Evolutionary conservation across 2,888 invertebrate species (phyloP).

Genomic region (Lydus trimaculatus): DNA sequence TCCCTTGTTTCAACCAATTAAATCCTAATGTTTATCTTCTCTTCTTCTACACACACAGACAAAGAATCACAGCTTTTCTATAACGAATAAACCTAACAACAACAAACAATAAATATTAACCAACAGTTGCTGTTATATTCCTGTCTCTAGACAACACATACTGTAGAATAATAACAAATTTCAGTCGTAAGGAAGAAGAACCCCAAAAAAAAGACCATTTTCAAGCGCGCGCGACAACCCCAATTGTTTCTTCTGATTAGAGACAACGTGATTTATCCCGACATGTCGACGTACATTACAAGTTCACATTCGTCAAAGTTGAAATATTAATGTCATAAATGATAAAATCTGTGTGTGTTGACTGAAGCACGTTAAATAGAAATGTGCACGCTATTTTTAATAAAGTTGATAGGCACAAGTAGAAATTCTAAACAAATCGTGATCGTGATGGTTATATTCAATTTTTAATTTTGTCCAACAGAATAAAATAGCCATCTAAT

Average conservation of each 20-base stretch:
- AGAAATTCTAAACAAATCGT: too few species aligned
- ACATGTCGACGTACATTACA: slow-evolving; percentile 48
- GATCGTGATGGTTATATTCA: too few species aligned
- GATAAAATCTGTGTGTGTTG: slow-evolving; percentile 27
- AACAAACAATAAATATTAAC: slow-evolving; percentile 9
- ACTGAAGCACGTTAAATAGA: neutral
- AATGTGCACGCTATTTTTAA: slow-evolving; percentile 31
- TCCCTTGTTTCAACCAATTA: neutral
- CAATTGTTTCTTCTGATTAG: slow-evolving; percentile 41
- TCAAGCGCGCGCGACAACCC: slow-evolving; percentile 18
- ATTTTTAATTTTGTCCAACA: too few species aligned
- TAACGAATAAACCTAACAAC: neutral
- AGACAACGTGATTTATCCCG: slow-evolving; percentile 45
- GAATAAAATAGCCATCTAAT: too few species aligned
- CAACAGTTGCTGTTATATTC: slow-evolving; percentile 49
- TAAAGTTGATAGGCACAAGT: slow-evolving; percentile 1
- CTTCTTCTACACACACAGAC: neutral
- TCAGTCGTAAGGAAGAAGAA: slow-evolving; percentile 42
- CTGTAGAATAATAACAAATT: slow-evolving; percentile 34
- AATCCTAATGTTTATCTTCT: neutral
- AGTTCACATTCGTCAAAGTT: slow-evolving; percentile 45
- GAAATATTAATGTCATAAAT: slow-evolving; percentile 49
- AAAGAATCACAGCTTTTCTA: neutral
- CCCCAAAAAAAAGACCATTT: slow-evolving; percentile 36
- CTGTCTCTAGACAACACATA: slow-evolving; percentile 31